Percentiles rank a stretch among this genome's conserved stretches.
These are phyloP conservation scores for Lasioglossum vierecki DNA, from an alignment of 2,888 invertebrate species.

Conservation along the genomic window DNA sequence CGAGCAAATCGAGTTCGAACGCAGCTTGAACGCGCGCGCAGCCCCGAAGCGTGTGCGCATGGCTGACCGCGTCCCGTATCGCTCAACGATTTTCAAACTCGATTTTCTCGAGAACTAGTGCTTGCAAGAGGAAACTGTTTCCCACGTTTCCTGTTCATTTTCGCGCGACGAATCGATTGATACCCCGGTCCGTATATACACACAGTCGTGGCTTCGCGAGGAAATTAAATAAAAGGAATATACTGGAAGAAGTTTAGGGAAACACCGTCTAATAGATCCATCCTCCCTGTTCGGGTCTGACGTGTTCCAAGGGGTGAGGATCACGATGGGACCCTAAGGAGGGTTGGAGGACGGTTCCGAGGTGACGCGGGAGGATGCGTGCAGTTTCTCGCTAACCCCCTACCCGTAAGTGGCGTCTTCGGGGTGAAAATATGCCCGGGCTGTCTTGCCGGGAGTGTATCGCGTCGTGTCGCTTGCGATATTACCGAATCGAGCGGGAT, in stretches of 20 bases:
- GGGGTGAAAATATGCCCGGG: conserved; percentile 63
- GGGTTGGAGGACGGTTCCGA: background rate
- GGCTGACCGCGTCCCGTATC: background rate
- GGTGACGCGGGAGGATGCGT: conserved; percentile 46
- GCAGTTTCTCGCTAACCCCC: conserved; percentile 48
- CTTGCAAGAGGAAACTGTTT: background rate
- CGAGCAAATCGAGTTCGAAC: background rate
- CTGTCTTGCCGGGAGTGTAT: conserved; percentile 32
- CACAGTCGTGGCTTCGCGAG: background rate
- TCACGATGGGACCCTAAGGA: background rate
- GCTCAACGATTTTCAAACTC: background rate
- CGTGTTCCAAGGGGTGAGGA: background rate
- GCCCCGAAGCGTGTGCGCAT: background rate
- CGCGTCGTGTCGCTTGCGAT: conserved; percentile 44
- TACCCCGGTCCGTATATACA: background rate
- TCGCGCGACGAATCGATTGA: background rate
- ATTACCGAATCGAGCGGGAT: conserved; percentile 40
- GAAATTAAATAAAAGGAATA: background rate
- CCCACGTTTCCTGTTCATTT: background rate
- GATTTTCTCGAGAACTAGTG: background rate
- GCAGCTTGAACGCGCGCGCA: background rate
- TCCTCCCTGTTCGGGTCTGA: conserved; percentile 10
- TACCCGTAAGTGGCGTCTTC: conserved; percentile 28
- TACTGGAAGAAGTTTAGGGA: background rate
- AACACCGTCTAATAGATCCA: background rate